A percentile compares a stretch with the other conserved stretches of the same genome.
phyloP scores from a whole-genome alignment of 2,113 vertebrate species.

The Crotophaga sulcirostris region DNA sequence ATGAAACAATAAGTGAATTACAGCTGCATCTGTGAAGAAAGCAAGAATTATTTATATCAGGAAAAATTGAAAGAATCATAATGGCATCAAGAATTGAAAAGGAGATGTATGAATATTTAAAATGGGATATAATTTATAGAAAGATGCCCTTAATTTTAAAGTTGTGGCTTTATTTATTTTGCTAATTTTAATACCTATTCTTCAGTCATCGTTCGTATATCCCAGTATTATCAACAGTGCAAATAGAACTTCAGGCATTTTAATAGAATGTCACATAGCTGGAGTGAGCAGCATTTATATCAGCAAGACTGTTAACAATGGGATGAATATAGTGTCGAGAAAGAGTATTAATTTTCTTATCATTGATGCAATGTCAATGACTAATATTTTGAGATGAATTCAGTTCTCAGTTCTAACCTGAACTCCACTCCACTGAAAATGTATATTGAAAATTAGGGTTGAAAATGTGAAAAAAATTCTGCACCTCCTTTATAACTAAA shows the following conservation, averaged over 20 bases:
- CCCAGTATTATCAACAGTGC: not conserved
- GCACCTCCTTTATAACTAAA: not conserved
- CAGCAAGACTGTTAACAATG: not conserved
- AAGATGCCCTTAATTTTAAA: not conserved
- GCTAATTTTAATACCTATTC: not conserved
- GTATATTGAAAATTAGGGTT: not conserved
- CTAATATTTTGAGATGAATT: not conserved
- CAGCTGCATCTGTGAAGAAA: not conserved
- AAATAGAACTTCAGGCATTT: not conserved
- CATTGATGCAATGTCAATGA: not conserved
- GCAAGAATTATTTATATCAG: not conserved
- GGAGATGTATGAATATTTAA: not conserved
- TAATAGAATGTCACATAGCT: not conserved
- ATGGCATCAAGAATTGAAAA: not conserved
- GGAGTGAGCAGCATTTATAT: not conserved
- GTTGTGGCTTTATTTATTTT: not conserved
- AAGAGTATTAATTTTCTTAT: not conserved
- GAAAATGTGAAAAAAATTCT: not conserved
- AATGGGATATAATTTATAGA: not conserved
- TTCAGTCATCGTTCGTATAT: not conserved
- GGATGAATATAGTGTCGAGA: not conserved
- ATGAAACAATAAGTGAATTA: not conserved
- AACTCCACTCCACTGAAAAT: not conserved
- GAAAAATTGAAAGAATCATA: not conserved
- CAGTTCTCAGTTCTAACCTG: not conserved